Conservation (phyloP, 2,113 vertebrate genomes). For the Anser cygnoides region DNA sequence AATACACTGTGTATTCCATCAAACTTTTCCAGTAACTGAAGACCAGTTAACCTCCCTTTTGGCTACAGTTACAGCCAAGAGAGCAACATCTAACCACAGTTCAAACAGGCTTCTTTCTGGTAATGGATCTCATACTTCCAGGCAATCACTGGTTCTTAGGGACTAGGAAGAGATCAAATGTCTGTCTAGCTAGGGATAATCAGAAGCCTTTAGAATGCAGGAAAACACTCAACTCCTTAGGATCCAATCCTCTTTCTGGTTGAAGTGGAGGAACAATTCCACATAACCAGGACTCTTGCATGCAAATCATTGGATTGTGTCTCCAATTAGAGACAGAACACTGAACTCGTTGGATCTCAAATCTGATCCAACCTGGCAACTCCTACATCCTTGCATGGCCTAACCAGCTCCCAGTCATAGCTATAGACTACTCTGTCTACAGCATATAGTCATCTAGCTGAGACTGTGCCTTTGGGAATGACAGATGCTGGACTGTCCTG, state of each 20-base stretch:
- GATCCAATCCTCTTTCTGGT: no score
- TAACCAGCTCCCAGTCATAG: neutral
- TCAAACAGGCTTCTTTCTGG: no score
- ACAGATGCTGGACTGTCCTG: neutral
- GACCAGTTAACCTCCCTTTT: neutral
- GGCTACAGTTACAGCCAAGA: neutral
- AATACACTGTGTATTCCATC: neutral
- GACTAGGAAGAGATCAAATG: neutral
- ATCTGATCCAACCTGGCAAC: neutral
- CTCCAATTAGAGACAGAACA: neutral
- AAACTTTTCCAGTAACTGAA: neutral
- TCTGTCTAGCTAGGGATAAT: neutral
- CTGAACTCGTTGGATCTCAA: neutral
- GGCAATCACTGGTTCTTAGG: neutral
- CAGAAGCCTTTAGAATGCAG: neutral
- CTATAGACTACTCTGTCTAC: neutral
- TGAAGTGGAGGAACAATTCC: no score
- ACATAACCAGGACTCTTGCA: neutral
- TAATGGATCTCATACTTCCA: neutral
- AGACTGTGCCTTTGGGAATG: neutral
- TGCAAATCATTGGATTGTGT: neutral
- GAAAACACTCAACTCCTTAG: neutral
- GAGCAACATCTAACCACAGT: no score
- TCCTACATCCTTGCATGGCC: neutral
- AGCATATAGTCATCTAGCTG: neutral